phyloP scores from a whole-genome alignment of 2,888 invertebrate species.

The Quadroppia sp. region DNA sequence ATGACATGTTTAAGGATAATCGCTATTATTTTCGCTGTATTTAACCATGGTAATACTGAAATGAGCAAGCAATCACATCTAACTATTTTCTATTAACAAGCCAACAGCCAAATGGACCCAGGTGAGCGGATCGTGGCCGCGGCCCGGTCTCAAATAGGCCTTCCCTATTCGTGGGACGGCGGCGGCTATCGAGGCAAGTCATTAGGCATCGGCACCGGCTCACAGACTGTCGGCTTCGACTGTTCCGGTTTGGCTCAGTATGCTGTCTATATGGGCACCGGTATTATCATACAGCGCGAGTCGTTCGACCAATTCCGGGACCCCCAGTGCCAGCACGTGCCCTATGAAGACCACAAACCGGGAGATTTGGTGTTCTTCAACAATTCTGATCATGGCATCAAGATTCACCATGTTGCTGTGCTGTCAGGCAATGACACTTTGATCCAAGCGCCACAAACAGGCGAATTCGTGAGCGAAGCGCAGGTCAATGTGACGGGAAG shows the following conservation, averaged over 20 bases:
- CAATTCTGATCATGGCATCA: background rate
- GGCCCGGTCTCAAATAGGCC: background rate
- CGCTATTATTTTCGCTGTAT: too few relatives aligned
- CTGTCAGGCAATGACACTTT: background rate
- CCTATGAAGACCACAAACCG: background rate
- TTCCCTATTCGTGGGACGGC: slow-evolving; percentile 32
- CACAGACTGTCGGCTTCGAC: slow-evolving; percentile 10
- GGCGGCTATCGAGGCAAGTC: slow-evolving; percentile 22
- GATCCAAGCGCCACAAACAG: slow-evolving; percentile 24
- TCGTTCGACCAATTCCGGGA: background rate
- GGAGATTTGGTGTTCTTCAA: slow-evolving; percentile 30
- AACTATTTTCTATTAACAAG: too few relatives aligned
- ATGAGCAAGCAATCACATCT: too few relatives aligned
- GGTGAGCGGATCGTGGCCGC: slow-evolving; percentile 18
- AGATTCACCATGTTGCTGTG: slow-evolving; percentile 20
- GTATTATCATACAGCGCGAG: background rate
- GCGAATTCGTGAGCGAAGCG: background rate
- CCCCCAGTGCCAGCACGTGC: background rate
- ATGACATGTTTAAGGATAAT: too few relatives aligned
- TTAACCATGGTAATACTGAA: too few relatives aligned
- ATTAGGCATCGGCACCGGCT: background rate
- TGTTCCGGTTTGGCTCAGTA: slow-evolving; percentile 34
- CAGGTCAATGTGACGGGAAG: background rate
- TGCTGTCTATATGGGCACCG: slow-evolving; percentile 15
- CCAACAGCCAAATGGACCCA: too few relatives aligned